Evolutionary conservation across 2,888 invertebrate species (phyloP), one percentile per base, ranked within the genome.

Genomic region (Andrena minutula): DNA sequence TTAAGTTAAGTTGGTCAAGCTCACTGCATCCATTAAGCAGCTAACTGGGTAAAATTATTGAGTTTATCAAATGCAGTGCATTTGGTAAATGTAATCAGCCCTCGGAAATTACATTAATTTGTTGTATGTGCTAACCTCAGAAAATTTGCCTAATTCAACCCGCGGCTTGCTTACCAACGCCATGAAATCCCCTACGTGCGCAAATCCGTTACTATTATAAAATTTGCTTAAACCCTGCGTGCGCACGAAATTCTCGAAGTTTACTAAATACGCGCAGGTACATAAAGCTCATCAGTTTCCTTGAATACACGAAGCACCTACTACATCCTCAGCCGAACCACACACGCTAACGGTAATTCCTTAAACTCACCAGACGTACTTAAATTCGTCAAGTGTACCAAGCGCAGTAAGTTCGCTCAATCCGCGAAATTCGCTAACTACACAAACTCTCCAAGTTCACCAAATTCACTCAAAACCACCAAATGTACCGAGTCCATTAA

Each of bases 401-500:
- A 61, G 53, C 65, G n/a, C 56, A 16, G 8, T 12, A 51, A 73
- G 65, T 60, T 73, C 47, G 16, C 26, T 64, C 28, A 32, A 77
- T 60, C 64, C 49, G 16, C 28, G n/a, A 10, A 49, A 70, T 70
- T 58, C 20, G 7, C 20, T 26, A 32, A 56, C 47, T 79, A 63
- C 63, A 20, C 76, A 63, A 76, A 76, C 49, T 58, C 61, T 12
- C 16, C 3, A 51, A 76, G 76, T 56, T 64, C 12, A 0, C 4
- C 32, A 28, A 79, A 75, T 76, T 56, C 69, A 63, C 32, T 20
- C 26, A 12, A 32, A 28, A 26, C 28, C 41, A 58, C 20, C n/a
- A 5, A 56, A 6, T 56, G 8, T 10, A 32, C 35, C 32, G 60
- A 63, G 41, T 68, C 66, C 66, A 68, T 75, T 63, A 68, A 10